phyloP scores from a whole-genome alignment of 2,113 vertebrate species.

The Edolisoma coerulescens region DNA sequence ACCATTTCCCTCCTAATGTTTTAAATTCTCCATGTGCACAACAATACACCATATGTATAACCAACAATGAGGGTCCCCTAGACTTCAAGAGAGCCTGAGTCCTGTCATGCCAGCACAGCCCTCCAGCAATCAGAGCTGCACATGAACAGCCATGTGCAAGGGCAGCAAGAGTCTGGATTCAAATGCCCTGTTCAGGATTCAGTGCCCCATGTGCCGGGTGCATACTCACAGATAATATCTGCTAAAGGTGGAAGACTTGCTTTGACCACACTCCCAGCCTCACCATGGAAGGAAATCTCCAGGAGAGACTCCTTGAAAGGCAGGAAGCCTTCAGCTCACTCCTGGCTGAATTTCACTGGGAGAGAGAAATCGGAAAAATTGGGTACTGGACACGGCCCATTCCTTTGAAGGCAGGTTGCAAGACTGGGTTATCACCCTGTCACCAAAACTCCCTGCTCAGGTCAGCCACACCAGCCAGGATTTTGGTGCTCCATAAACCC shows the following conservation, averaged over 20 bases:
- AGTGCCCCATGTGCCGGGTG: fast-evolving
- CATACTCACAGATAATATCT: not conserved
- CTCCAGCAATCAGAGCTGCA: not conserved
- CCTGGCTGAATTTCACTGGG: not conserved
- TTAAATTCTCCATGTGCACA: not conserved
- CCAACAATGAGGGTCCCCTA: not conserved
- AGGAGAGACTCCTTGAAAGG: not conserved
- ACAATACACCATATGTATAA: not conserved
- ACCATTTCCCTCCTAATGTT: not conserved
- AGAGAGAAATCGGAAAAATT: not conserved
- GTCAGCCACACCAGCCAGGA: not conserved
- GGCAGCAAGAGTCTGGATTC: not conserved
- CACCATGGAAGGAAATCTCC: not conserved
- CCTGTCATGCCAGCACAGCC: not conserved
- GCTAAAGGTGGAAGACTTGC: not conserved
- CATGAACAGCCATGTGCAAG: fast-evolving
- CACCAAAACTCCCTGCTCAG: not conserved
- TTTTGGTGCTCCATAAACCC: not conserved
- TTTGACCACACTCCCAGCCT: not conserved
- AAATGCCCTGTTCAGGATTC: not conserved
- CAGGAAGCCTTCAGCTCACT: not conserved
- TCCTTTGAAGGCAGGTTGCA: not conserved
- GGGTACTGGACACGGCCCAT: too few relatives aligned
- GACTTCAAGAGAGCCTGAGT: not conserved
- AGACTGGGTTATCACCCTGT: not conserved